Percentiles rank a stretch among this genome's conserved stretches.
These are phyloP conservation scores for Cybosia mesomella DNA, from an alignment of 2,888 invertebrate species.

Conservation along the genomic window DNA sequence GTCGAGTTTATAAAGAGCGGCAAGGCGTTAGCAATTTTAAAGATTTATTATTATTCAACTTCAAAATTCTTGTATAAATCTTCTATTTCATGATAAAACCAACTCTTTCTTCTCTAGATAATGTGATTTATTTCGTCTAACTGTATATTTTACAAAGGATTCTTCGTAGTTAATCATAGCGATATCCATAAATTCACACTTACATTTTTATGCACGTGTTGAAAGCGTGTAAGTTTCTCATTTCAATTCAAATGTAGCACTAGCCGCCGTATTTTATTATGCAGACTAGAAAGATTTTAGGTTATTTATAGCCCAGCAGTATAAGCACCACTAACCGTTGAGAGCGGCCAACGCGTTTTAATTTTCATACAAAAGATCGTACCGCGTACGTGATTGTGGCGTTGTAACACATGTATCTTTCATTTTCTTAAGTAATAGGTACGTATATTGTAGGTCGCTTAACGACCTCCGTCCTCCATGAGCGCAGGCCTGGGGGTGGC, in stretches of 20 bases:
- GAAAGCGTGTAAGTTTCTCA: not conserved
- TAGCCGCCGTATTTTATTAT: not conserved
- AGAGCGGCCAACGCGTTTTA: too few relatives aligned
- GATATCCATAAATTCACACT: not conserved
- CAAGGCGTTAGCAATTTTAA: not conserved
- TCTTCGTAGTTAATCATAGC: not conserved
- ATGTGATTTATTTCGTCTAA: slow-evolving; percentile 3
- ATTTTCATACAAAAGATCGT: too few relatives aligned
- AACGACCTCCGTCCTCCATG: too few relatives aligned
- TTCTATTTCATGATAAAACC: not conserved
- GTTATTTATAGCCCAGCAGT: not conserved
- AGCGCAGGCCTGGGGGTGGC: too few relatives aligned
- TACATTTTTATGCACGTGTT: not conserved
- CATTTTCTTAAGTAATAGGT: too few relatives aligned
- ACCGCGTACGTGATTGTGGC: too few relatives aligned
- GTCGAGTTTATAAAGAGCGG: not conserved
- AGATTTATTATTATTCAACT: not conserved
- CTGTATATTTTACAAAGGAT: slow-evolving; percentile 5
- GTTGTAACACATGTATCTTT: too few relatives aligned
- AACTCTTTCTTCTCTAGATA: not conserved
- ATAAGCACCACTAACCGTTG: not conserved
- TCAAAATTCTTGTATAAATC: slow-evolving; percentile 5
- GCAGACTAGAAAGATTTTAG: not conserved
- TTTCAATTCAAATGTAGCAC: not conserved
- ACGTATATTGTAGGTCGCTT: too few relatives aligned